Base-by-base conservation (phyloP, 2,888 invertebrate genomes). In the Parapristionchus giblindavisi region DNA sequence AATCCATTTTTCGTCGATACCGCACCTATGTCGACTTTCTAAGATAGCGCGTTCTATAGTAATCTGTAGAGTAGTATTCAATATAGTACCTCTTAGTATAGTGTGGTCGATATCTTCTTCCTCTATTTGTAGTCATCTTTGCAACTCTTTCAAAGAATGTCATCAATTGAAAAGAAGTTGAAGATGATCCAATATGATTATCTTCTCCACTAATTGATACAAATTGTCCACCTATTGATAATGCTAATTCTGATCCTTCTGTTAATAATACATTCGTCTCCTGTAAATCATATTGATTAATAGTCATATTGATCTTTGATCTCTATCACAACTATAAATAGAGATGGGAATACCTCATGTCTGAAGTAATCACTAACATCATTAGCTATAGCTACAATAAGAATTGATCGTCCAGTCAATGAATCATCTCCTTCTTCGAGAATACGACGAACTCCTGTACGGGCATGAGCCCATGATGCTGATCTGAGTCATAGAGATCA, bases 361-460 rank as follows among this genome's bases (percentile, higher is more conserved):
- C 54, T 68, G 34, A 68, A 68, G 54, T 68, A 68, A 36, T 68
- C 68, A 36, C 52, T 68, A 36, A 68, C 54, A 68, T 68, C 54
- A 68, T 68, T 51, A 8, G 68, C 68, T 3, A 68, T 40, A 17
- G 68, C 68, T 0, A 68, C 34, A 52, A 68, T 51, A 36, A 68
- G 68, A 21, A 68, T 4, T 6, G 68, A 54, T n/a, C 24, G 29
- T 36, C 68, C 68, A 17, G 68, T 52, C n/a, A 68, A 36, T 2
- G 68, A 68, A 54, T 54, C 52, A 27, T 51, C 68, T 32, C 68
- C 68, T 40, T 68, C 52, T 27, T 68, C 68, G 4, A 68, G 52
- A 17, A 68, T 68, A 4, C 68, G 51, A 5, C 68, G n/a, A 21
- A 68, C 68, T 54, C 38, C 68, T 3, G 68, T 38, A 52, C 68